phyloP scores from a whole-genome alignment of 2,888 invertebrate genomes.

The Harmothoe impar region DNA sequence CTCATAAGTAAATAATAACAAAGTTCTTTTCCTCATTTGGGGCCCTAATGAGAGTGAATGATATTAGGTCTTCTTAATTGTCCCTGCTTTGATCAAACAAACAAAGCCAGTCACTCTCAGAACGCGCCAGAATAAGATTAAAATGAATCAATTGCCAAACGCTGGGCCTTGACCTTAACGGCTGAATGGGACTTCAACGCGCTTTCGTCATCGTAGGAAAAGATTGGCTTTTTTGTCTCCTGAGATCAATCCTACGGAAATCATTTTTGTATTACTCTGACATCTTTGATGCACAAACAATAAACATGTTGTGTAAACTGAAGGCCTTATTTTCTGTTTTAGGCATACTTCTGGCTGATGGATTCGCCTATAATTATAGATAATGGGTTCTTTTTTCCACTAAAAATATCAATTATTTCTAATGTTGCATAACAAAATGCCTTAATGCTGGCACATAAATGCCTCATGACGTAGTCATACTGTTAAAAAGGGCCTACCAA shows the following conservation, averaged over 20 bases:
- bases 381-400: not conserved
- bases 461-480: not conserved
- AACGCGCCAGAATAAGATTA: not conserved
- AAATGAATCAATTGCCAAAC: conserved; percentile 30
- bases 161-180: not conserved
- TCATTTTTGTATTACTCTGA: not conserved
- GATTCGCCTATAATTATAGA: not conserved
- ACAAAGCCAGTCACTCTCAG: not conserved
- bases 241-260: conserved; percentile 2
- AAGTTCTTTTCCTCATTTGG: not conserved
- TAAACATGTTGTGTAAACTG: not conserved
- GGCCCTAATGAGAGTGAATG: not conserved
- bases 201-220: not conserved
- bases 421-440: not conserved
- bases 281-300: not conserved
- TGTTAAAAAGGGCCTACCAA: too few relatives aligned
- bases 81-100: not conserved
- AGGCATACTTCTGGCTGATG: not conserved
- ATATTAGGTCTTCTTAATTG: not conserved
- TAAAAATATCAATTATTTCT: too few relatives aligned
- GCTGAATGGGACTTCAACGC: not conserved
- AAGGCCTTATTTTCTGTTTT: not conserved
- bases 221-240: not conserved
- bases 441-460: not conserved
- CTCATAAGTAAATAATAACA: too few relatives aligned